A percentile compares a stretch with the other conserved stretches of the same genome.
Conservation (phyloP, 2,113 vertebrate species). For the Pipra filicauda region DNA sequence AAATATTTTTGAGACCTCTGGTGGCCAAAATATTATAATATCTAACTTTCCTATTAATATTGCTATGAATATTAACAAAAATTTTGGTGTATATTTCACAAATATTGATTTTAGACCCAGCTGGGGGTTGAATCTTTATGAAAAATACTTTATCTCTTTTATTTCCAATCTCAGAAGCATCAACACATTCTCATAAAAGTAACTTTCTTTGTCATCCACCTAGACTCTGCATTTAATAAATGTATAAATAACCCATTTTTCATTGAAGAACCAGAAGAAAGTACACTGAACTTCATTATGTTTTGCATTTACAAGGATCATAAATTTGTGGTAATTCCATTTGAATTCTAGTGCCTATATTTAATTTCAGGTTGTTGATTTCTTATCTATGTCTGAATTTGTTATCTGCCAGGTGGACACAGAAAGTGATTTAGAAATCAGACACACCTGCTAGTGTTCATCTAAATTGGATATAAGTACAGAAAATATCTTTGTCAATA, state of each 20-base stretch:
- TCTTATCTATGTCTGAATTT: neutral
- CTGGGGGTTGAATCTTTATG: neutral
- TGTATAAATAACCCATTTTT: neutral
- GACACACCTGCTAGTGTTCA: neutral
- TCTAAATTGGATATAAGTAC: neutral
- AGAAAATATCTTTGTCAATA: neutral
- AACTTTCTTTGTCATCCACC: neutral
- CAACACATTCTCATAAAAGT: neutral
- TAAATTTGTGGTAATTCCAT: neutral
- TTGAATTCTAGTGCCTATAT: neutral
- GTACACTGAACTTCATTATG: neutral
- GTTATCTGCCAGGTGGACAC: neutral
- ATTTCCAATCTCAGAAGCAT: neutral
- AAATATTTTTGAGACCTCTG: neutral
- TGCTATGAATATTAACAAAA: neutral
- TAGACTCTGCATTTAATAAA: neutral
- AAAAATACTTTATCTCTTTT: neutral
- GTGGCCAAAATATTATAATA: neutral
- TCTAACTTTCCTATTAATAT: neutral
- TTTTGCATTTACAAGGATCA: neutral
- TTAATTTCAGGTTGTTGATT: neutral
- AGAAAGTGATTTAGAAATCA: neutral
- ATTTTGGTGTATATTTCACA: neutral
- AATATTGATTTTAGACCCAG: neutral
- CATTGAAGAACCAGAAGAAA: neutral